Percentiles rank a stretch among this genome's conserved stretches.
Evolutionary conservation across 2,113 vertebrate genomes (phyloP).

Genomic region (Urocynchramus pylzowi): DNA sequence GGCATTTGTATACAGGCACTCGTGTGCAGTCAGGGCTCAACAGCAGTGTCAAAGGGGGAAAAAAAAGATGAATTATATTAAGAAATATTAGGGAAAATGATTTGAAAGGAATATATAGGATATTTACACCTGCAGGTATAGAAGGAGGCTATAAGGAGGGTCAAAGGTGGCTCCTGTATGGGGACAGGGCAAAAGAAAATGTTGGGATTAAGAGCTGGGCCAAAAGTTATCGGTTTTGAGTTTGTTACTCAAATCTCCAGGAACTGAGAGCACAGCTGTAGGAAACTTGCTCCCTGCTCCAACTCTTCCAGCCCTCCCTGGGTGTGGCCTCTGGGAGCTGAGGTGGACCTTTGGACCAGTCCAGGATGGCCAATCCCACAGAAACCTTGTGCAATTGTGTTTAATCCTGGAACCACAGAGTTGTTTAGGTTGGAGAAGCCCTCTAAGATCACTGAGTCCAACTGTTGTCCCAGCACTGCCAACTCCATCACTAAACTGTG

Average conservation of each 20-base stretch:
- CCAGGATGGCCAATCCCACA: fast-evolving
- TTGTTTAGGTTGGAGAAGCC: not conserved
- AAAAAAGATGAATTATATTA: not conserved
- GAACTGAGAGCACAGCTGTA: not conserved
- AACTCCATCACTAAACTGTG: not conserved
- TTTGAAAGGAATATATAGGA: not conserved
- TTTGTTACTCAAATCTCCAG: not conserved
- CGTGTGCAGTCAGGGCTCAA: fast-evolving
- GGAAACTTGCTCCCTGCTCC: not conserved
- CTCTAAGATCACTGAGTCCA: not conserved
- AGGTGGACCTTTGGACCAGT: not conserved
- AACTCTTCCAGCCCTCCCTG: not conserved
- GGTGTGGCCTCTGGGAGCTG: not conserved
- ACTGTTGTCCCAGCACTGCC: not conserved
- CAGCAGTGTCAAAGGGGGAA: not conserved
- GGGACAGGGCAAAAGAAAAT: fast-evolving
- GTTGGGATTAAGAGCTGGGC: not conserved
- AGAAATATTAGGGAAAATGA: not conserved
- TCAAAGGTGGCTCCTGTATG: not conserved
- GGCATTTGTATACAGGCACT: not conserved
- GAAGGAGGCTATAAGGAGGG: not conserved
- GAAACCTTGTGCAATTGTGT: not conserved
- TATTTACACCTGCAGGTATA: not conserved
- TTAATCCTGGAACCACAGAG: not conserved
- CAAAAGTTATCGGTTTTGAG: not conserved